Base-by-base conservation (phyloP, 2,888 invertebrate species). In the Pilophorus perplexus region DNA sequence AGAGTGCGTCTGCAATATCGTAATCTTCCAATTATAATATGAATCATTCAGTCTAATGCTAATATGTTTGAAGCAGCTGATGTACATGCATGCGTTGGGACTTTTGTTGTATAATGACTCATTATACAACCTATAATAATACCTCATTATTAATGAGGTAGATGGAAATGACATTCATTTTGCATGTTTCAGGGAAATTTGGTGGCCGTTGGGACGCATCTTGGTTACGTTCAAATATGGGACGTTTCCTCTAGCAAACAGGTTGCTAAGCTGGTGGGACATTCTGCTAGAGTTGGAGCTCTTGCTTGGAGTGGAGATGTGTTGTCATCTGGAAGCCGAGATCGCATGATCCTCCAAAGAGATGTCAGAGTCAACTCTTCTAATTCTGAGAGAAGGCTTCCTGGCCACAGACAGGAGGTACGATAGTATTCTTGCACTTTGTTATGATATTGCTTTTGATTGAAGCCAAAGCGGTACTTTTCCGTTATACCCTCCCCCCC, bases 291-390 rank as follows among this genome's bases (percentile, higher is more conserved):
- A 12, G 92, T 93, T 14, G 95, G 96, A 16, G 95, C 96, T 3
- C 78, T 97, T 69, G 96, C 96, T 2, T 97, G 96, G 96, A 96
- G 96, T 79, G 92, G 93, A n/a, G 95, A 96, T 76, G 87, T 94
- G 62, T 80, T 97, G 28, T 94, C 93, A 64, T 96, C 96, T 0
- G 98, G 98, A 2, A 95, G 95, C 70, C 80, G 98, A 69, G 98
- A 99, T 77, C 81, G 97, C 71, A 83, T 91, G 74, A 98, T 99
- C 73, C 81, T 95, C 70, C 95, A 97, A 76, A 81, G 97, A 68
- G 98, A 99, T 77, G 91, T 95, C 2, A 84, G 98, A 67, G 88
- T 89, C 12, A 90, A 92, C 23, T 82, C 87, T 79, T 73, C 79
- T 73, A 80, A 80, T 78, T 48, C 87, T 0, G 89, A 91, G 73